phyloP scores from a whole-genome alignment of 2,888 invertebrate genomes.

The Trachelus tabidus region DNA sequence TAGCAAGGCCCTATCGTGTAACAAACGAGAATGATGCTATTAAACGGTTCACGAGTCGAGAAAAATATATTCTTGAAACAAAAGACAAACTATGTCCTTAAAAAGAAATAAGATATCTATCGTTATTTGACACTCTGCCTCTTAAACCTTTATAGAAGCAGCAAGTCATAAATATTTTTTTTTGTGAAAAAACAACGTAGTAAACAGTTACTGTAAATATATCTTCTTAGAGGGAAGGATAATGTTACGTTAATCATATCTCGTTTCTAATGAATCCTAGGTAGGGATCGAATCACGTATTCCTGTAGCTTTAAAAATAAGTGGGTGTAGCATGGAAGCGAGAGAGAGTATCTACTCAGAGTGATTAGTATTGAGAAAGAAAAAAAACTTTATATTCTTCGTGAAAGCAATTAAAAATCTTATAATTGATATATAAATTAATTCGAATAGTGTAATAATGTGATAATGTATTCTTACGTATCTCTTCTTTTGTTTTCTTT shows the following conservation, averaged over 20 bases:
- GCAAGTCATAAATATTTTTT: too few species aligned
- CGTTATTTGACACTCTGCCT: too few species aligned
- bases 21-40: not conserved
- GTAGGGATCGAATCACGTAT: not conserved
- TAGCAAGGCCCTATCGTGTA: not conserved
- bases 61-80: not conserved
- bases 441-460: not conserved
- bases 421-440: not conserved
- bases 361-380: too few species aligned
- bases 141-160: too few species aligned
- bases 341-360: too few species aligned
- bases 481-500: constrained; percentile 2
- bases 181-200: not conserved
- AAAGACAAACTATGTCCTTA: not conserved
- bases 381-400: not conserved
- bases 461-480: not conserved
- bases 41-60: not conserved
- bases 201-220: not conserved
- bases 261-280: not conserved
- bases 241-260: not conserved
- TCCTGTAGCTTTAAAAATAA: not conserved
- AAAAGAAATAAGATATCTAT: too few species aligned
- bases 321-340: not conserved
- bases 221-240: not conserved
- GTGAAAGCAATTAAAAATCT: not conserved